Conservation (phyloP, 2,797 vertebrate species). For the Chrysocyon brachyurus region DNA sequence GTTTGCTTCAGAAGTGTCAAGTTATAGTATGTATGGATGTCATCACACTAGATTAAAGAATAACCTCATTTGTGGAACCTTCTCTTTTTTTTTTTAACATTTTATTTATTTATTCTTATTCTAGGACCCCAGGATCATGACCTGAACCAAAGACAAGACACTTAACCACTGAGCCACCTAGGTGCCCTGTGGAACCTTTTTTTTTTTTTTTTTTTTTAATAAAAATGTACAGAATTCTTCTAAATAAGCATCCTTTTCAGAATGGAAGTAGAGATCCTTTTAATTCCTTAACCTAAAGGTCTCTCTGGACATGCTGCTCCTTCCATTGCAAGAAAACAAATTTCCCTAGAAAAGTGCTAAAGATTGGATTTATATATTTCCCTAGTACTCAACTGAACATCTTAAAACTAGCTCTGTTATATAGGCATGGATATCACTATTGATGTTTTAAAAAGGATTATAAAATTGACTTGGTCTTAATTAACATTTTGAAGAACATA, state of each 20-base stretch:
- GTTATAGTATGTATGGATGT: background rate
- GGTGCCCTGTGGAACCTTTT: background rate
- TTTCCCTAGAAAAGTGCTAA: background rate
- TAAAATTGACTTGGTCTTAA: background rate
- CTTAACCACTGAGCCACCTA: no score
- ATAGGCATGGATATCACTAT: background rate
- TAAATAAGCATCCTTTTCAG: background rate
- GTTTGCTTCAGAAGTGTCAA: background rate
- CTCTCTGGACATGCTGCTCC: background rate
- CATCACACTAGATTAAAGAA: background rate
- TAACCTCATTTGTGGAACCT: background rate
- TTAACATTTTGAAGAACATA: conserved; percentile 18
- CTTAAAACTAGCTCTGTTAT: background rate
- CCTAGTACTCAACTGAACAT: background rate
- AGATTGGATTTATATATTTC: background rate
- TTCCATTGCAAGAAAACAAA: background rate
- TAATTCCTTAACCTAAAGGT: background rate
- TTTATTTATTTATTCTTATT: no score
- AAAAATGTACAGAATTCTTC: background rate
- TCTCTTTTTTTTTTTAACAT: background rate
- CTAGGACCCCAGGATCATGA: no score
- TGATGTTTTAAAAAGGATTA: background rate
- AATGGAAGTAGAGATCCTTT: background rate
- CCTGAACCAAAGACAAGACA: no score
- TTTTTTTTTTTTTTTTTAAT: no score